Base-by-base conservation (phyloP, 1,140 invertebrate species). In the Atta cephalotes region DNA sequence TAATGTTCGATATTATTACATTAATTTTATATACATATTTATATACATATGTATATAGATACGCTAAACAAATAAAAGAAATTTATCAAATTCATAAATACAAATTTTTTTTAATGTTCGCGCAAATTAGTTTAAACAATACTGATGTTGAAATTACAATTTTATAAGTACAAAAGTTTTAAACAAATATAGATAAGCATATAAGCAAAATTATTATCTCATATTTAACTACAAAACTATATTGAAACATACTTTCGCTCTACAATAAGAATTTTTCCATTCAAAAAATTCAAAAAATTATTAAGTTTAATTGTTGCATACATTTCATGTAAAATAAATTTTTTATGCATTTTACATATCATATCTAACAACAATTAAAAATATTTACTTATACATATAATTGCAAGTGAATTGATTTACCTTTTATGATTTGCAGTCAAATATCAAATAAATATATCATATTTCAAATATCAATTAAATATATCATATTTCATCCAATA, bases 361-460 rank as follows among this genome's bases (percentile, higher is more conserved):
- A 72, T 45, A 12, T 18, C 31, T 16, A 66, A n/a, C 63, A 66
- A n/a, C 39, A 68, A 68, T 68, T 45, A 68, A 68, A 68, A 68
- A 3, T 45, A 10, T 45, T 39, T 45, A 68, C 21, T 68, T 3
- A 21, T 31, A 35, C 31, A 35, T 35, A 45, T 45, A 68, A 39
- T 66, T 66, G 9, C 18, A 39, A 39, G 4, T 0, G 14, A 72
- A 53, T 72, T 56, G 7, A 28, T 53, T 72, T n/a, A 53, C 5
- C 56, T 74, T 74, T 21, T 31, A 74, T 18, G 10, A 10, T n/a
- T 74, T 74, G 49, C 31, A 28, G 49, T 31, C 49, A 53, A 74
- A 74, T 74, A 56, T 35, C 49, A 53, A 51, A 3, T 51, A 51
- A n/a, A 18, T n/a, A 10, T 49, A 49, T 70, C 28, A 6, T 53